A percentile compares a stretch with the other conserved stretches of the same genome.
Conservation (phyloP, 2,888 invertebrate genomes). For the Chrysopilus asiliformis region DNA sequence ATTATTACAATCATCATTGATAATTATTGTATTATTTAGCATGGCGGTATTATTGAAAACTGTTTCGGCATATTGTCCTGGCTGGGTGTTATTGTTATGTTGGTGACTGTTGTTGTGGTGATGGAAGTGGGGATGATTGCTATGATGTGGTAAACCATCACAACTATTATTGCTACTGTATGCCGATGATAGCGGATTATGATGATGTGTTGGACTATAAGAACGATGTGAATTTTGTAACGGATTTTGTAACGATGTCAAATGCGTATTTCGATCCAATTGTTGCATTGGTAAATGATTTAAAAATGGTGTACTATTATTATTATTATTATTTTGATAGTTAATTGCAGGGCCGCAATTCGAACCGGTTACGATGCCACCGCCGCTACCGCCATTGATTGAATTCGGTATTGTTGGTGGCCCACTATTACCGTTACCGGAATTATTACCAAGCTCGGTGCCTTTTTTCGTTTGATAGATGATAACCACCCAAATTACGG, state of each 20-base stretch:
- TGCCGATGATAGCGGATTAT: not conserved
- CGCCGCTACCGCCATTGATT: not conserved
- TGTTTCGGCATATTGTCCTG: not conserved
- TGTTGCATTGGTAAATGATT: not conserved
- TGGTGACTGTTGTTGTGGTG: not conserved
- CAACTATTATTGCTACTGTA: too few species aligned
- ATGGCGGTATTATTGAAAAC: not conserved
- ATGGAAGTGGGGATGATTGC: too few species aligned
- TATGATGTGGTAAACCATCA: too few species aligned
- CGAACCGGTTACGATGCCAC: not conserved
- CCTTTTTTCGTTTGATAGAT: constrained; percentile 73
- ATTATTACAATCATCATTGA: too few species aligned
- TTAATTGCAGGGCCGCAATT: not conserved
- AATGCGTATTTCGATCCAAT: not conserved
- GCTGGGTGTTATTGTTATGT: not conserved
- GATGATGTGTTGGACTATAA: not conserved
- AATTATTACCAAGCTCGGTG: constrained; percentile 13
- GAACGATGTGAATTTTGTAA: not conserved
- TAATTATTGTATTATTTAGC: not conserved
- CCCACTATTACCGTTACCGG: not conserved
- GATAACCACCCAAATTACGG: constrained; percentile 81
- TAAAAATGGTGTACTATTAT: not conserved
- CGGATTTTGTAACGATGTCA: not conserved
- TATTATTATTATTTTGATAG: not conserved
- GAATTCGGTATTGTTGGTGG: too few species aligned